Conservation (phyloP, 2,888 invertebrate species). For the Xanthorhoe designata region DNA sequence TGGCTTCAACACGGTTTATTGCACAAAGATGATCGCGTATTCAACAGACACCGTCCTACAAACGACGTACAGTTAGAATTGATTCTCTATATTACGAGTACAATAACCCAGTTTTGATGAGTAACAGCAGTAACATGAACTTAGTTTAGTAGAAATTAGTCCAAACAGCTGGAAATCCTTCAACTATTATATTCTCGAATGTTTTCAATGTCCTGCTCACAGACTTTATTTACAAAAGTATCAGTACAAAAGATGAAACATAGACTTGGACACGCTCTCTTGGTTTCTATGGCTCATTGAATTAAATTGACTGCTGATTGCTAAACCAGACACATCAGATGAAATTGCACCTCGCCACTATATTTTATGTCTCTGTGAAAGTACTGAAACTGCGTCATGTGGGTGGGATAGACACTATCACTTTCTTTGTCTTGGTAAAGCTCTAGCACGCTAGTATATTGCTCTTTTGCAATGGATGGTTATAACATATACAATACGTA, state of each 20-base stretch:
- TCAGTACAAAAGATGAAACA: slow-evolving; percentile 7
- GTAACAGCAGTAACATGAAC: not conserved
- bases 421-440: slow-evolving; percentile 39
- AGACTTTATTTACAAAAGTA: slow-evolving; percentile 30
- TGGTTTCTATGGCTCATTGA: slow-evolving; percentile 37
- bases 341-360: slow-evolving; percentile 31
- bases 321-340: slow-evolving; percentile 37
- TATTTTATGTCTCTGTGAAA: slow-evolving; percentile 35
- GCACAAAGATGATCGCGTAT: slow-evolving; percentile 8
- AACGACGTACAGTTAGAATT: not conserved
- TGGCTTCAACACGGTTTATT: not conserved
- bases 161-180: not conserved
- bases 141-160: not conserved
- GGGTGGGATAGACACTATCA: slow-evolving; percentile 32
- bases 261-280: slow-evolving; percentile 35
- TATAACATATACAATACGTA: not conserved
- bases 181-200: not conserved
- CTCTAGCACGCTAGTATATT: slow-evolving; percentile 26
- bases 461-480: slow-evolving; percentile 10
- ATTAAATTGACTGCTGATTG: slow-evolving; percentile 40
- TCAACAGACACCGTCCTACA: not conserved
- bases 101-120: not conserved
- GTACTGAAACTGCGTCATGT: slow-evolving; percentile 36
- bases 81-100: not conserved
- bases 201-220: not conserved